Conservation (phyloP, 2,888 invertebrate species). For the Acleris sparsana region DNA sequence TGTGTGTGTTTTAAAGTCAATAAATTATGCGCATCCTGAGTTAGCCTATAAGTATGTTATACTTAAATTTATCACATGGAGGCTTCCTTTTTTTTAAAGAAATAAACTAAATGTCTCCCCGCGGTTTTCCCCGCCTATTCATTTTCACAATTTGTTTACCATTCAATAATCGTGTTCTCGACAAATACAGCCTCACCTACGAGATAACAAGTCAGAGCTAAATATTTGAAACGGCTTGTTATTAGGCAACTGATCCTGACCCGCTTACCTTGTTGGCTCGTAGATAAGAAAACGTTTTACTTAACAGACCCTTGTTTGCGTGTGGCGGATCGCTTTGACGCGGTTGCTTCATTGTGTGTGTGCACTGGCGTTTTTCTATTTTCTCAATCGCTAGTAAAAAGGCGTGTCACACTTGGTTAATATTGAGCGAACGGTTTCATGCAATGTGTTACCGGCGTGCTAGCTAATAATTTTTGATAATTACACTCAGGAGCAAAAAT, state of each 20-base stretch:
- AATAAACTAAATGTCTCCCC: too few relatives aligned
- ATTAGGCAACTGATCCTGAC: slow-evolving; percentile 26
- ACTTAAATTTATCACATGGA: too few relatives aligned
- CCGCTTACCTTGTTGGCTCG: slow-evolving; percentile 9
- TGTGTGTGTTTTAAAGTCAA: too few relatives aligned
- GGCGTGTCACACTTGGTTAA: background rate
- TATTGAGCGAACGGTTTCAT: too few relatives aligned
- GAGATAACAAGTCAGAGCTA: slow-evolving; percentile 5
- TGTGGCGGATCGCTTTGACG: slow-evolving; percentile 26
- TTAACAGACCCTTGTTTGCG: slow-evolving; percentile 23
- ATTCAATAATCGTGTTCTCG: background rate
- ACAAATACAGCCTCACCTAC: background rate
- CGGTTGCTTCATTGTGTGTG: slow-evolving; percentile 31
- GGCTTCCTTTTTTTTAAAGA: too few relatives aligned
- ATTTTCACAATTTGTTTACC: too few relatives aligned
- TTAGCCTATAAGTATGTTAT: too few relatives aligned
- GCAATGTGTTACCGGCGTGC: too few relatives aligned
- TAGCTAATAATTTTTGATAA: too few relatives aligned
- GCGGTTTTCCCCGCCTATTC: too few relatives aligned
- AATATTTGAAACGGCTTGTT: slow-evolving; percentile 9
- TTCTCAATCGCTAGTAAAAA: background rate
- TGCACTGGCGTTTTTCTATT: slow-evolving; percentile 3
- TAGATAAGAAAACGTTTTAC: slow-evolving; percentile 29
- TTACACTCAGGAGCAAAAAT: too few relatives aligned
- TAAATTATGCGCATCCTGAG: too few relatives aligned